phyloP scores from a whole-genome alignment of 2,888 invertebrate genomes.

The Drosophila neotestacea region DNA sequence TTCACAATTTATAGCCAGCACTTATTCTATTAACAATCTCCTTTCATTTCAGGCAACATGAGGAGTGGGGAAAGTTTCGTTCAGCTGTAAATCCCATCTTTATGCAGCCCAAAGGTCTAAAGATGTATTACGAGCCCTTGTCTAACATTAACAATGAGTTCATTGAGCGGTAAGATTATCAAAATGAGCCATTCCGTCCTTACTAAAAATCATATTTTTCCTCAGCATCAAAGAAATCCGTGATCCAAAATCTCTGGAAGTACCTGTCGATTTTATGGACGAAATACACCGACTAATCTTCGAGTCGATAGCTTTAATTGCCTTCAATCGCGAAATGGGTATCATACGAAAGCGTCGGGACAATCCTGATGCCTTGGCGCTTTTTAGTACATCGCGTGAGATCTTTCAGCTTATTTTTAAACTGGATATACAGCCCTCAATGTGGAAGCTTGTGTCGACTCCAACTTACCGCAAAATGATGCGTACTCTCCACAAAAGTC shows the following conservation, averaged over 20 bases:
- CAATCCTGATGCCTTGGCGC: slow-evolving; percentile 60
- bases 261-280: slow-evolving; percentile 85
- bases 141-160: slow-evolving; percentile 84
- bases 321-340: slow-evolving; percentile 83
- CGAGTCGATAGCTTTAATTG: slow-evolving; percentile 86
- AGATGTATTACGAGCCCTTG: slow-evolving; percentile 86
- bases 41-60: slow-evolving; percentile 86
- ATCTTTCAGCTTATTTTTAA: slow-evolving; percentile 55
- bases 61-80: slow-evolving; percentile 85
- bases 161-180: slow-evolving; percentile 56
- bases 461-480: slow-evolving; percentile 76
- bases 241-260: slow-evolving; percentile 71
- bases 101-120: slow-evolving; percentile 87
- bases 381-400: slow-evolving; percentile 55
- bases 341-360: slow-evolving; percentile 67
- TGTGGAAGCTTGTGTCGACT: slow-evolving; percentile 80
- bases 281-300: slow-evolving; percentile 87
- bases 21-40: neutral
- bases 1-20: rapidly evolving
- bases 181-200: no score
- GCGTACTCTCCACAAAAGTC: slow-evolving; percentile 53
- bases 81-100: slow-evolving; percentile 88
- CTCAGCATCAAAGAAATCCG: slow-evolving; percentile 80
- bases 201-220: neutral
- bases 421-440: slow-evolving; percentile 81